Base-by-base conservation (phyloP, 2,797 vertebrate genomes). In the Anguilla pacifica region DNA sequence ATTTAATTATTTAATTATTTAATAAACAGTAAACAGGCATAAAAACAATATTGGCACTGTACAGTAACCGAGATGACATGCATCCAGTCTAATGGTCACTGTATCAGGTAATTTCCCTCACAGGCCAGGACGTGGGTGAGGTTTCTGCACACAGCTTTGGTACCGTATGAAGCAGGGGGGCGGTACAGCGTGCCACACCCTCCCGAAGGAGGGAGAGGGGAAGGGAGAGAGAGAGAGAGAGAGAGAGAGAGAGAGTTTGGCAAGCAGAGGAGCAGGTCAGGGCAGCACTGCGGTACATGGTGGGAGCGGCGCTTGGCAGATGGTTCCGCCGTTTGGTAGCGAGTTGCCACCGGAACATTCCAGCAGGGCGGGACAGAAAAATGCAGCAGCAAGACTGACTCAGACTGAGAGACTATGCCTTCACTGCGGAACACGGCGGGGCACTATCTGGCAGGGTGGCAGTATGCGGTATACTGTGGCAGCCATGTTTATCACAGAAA, bases 181-280 rank as follows among this genome's bases (percentile, higher is more conserved):
- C 92, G 93, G 92, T 91, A 94, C 91, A 94, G 93, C 93, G 92
- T 91, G 88, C 90, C 91, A 46, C 86, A 92, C 90, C 86, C 83
- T 88, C 90, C 89, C 90, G 89, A 91, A 61, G 57, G 70, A 39
- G 19, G 17, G 51, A 43, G 86, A 59, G 86, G 22, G 22, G 59
- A 35, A 28, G 28, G 15, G 85, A 79, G 85, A 25, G 31, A 77
- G 51, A 57, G 46, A 22, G 64, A 22, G 61, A 19, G 51, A 31
- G 59, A 51, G 39, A n/a, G 74, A 59, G 86, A 46, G 22, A 81
- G 72, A 61, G 28, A 17, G 15, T 46, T 61, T 49, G 64, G 53
- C 70, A 79, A 64, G 82, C 55, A 57, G 6, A 79, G 2, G 51
- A 87, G 77, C 39, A 81, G 72, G 53, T 77, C 13, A 15, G 11